A percentile compares a stretch with the other conserved stretches of the same genome.
Evolutionary conservation across 2,113 vertebrate species (phyloP).

Genomic region (Irena cyanogastra): DNA sequence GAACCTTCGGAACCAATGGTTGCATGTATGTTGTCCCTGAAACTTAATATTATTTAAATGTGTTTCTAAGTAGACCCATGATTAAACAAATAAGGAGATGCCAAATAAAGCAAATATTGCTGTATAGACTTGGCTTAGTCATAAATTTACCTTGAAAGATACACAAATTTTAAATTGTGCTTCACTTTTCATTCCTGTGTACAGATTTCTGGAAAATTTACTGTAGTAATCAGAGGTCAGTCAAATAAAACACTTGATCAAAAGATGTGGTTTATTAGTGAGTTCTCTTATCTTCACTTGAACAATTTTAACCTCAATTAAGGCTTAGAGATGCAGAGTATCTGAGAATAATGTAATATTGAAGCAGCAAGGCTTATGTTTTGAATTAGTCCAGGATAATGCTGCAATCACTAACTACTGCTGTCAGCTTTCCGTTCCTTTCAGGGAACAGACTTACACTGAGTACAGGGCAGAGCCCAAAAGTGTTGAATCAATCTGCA

Average conservation of each 20-base stretch:
- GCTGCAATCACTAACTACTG: background rate
- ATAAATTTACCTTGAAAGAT: background rate
- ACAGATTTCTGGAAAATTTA: background rate
- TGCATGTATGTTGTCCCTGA: background rate
- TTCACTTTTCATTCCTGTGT: background rate
- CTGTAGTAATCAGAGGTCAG: background rate
- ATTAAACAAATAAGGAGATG: background rate
- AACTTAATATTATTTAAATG: background rate
- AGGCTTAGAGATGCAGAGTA: background rate
- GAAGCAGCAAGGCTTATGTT: background rate
- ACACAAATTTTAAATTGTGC: background rate
- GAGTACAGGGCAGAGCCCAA: background rate
- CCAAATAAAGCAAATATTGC: background rate
- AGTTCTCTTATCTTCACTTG: background rate
- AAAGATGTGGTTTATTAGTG: background rate
- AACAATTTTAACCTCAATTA: background rate
- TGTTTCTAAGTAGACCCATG: background rate
- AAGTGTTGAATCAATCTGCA: background rate
- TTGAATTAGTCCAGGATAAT: background rate
- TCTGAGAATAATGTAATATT: background rate
- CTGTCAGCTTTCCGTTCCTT: background rate
- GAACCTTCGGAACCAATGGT: background rate
- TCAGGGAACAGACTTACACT: background rate
- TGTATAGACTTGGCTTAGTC: background rate
- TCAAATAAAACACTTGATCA: background rate